phyloP scores from a whole-genome alignment of 2,113 vertebrate species.

The Crotalus tigris region DNA sequence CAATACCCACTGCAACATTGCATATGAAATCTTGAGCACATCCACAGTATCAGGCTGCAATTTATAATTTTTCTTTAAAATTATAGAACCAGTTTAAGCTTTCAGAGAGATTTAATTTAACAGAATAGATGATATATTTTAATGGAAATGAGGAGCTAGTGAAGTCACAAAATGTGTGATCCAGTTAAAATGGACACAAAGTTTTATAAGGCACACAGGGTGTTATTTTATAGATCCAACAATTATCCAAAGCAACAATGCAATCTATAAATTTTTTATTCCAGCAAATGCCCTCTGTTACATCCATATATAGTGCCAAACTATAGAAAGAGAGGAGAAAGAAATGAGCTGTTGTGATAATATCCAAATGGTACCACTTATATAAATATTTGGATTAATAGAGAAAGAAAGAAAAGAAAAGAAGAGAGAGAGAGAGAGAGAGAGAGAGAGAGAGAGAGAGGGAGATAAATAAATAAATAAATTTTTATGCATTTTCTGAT shows the following conservation, averaged over 20 bases:
- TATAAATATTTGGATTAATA: neutral
- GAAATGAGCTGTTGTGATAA: neutral
- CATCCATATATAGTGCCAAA: neutral
- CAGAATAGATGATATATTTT: neutral
- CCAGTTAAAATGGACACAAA: neutral
- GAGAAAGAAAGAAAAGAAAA: neutral
- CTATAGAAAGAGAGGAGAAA: neutral
- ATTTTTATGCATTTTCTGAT: neutral
- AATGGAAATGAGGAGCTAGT: neutral
- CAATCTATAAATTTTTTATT: neutral
- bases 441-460: rapidly evolving
- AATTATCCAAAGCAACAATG: neutral
- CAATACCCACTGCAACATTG: neutral
- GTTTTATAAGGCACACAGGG: neutral
- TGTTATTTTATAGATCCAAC: neutral
- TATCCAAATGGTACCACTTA: neutral
- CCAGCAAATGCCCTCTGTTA: neutral
- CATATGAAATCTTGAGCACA: neutral
- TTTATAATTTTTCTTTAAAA: neutral
- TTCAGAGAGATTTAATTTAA: neutral
- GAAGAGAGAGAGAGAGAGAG: too few relatives aligned
- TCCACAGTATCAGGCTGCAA: neutral
- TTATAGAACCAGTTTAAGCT: neutral
- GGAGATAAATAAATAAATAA: too few relatives aligned
- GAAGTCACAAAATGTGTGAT: neutral